Conservation (phyloP, 1,140 invertebrate genomes). For the Olivierus martensii region DNA sequence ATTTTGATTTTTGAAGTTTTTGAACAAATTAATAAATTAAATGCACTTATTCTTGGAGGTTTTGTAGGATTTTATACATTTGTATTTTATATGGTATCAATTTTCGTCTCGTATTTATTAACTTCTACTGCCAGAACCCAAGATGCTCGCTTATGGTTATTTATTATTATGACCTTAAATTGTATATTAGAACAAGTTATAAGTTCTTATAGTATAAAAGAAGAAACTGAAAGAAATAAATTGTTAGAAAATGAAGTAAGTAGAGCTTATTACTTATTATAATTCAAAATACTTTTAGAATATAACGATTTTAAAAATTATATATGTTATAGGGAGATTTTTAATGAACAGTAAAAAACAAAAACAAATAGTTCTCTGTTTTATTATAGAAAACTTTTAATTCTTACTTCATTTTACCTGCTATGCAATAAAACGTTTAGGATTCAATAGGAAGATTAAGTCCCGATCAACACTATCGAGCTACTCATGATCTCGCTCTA, state of each 20-base stretch:
- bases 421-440: too few species aligned
- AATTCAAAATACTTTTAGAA: not conserved
- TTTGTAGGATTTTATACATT: slow-evolving; percentile 43
- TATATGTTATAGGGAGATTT: too few species aligned
- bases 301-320: too few species aligned
- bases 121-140: slow-evolving; percentile 38
- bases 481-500: too few species aligned
- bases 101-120: slow-evolving; percentile 37
- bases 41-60: slow-evolving; percentile 39
- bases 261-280: not conserved
- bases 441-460: too few species aligned
- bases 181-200: slow-evolving; percentile 26
- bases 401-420: too few species aligned
- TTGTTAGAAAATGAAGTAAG: not conserved
- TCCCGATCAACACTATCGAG: too few species aligned
- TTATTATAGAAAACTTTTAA: too few species aligned
- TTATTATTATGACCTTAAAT: slow-evolving; percentile 36
- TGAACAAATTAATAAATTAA: slow-evolving; percentile 38
- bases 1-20: slow-evolving; percentile 41
- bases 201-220: slow-evolving; percentile 12
- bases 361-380: too few species aligned
- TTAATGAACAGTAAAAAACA: too few species aligned
- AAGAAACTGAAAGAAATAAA: slow-evolving; percentile 1
- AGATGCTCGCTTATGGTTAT: slow-evolving; percentile 37
- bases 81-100: slow-evolving; percentile 37